Base-by-base conservation (phyloP, 2,113 vertebrate genomes). In the Centropristis striata region DNA sequence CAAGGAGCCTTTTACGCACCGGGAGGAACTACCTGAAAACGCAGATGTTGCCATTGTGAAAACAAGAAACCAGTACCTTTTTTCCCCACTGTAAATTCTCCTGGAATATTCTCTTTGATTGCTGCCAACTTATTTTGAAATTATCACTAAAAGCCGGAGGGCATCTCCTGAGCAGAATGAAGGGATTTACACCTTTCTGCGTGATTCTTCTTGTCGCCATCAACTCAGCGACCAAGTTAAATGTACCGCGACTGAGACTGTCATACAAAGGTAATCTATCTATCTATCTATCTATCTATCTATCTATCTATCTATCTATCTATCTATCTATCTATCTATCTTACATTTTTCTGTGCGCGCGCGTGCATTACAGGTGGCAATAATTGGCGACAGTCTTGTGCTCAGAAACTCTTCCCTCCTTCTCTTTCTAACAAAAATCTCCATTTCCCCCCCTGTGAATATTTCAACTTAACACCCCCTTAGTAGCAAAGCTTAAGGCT, bases 201-300 rank as follows among this genome's bases (percentile, higher is more conserved):
- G 16, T 41, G 69, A 14, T 84, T 39, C 16, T 90, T 0, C 81
- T 91, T 18, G n/a, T 81, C 61, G 21, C 44, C 54, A 42, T 11
- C 21, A 49, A 55, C 12, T 81, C 88, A 41, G 63, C 78, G 4
- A 86, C 68, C 71, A 92, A 92, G 72, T 81, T 86, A 20, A 91
- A 88, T 28, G 88, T 92, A 3, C 92, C 92, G 2, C 72, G 92
- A 0, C 80, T 93, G 80, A 92, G 91, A 57, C 89, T 92, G 47
- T 83, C 91, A 27, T 65, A 89, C 51, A 92, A 92, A 93, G 92
- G 92, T 93, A 90, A 76, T 65, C 0, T 23, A 59, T 6, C 14
- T 1, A 36, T 61, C 39, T 20, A 23, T 58, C 32, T 46, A 73
- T 84, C 46, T 36, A 39, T 79, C 58, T 27, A 51, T 65, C 36